Conservation (phyloP, 2,113 vertebrate genomes). For the Pardalotus punctatus region DNA sequence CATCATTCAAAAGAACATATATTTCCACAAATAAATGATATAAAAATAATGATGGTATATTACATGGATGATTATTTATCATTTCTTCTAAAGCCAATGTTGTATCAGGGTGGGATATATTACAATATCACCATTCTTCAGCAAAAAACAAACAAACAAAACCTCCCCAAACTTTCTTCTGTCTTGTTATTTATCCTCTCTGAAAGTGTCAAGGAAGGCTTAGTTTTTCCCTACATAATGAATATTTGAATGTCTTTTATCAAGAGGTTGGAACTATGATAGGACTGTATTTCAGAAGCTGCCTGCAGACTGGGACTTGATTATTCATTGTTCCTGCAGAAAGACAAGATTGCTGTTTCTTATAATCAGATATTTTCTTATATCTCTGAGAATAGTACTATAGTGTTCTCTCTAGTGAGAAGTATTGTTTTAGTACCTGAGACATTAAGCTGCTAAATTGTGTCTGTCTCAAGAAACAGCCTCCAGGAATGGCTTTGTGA, state of each 20-base stretch:
- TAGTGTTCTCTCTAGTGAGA: background rate
- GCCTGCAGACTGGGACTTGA: background rate
- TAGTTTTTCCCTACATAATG: background rate
- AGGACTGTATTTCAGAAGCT: background rate
- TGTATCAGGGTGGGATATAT: background rate
- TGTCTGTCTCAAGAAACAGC: background rate
- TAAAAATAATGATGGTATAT: background rate
- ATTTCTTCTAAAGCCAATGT: background rate
- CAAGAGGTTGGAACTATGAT: background rate
- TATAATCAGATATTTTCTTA: background rate
- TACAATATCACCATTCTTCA: background rate
- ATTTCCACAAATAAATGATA: background rate
- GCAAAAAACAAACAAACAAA: background rate
- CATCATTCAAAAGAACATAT: background rate
- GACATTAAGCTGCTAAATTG: background rate
- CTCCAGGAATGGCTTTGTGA: background rate
- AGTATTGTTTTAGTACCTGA: background rate
- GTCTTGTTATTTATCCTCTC: background rate
- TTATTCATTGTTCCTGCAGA: background rate
- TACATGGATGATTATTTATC: background rate
- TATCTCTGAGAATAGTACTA: background rate
- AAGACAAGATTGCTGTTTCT: background rate
- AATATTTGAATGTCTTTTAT: background rate
- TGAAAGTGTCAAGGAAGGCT: background rate
- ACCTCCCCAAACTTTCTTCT: background rate